Conservation (phyloP, 2,888 invertebrate genomes). For the Perizoma affinitatum region DNA sequence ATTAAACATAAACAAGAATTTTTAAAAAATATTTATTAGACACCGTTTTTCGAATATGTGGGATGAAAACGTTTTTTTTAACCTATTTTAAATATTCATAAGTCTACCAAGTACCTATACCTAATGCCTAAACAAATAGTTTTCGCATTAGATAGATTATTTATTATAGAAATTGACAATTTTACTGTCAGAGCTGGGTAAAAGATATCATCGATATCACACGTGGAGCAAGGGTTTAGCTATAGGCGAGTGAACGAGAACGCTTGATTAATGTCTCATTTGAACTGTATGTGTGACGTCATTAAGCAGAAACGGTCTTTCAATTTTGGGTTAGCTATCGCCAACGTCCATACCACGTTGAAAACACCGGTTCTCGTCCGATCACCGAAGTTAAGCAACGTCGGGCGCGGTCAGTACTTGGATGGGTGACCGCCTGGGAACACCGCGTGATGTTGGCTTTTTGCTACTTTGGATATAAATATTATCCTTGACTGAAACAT, state of each 20-base stretch:
- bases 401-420: conserved; percentile 80
- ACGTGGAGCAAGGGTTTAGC: conserved; percentile 50
- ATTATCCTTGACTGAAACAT: too few relatives aligned
- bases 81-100: too few relatives aligned
- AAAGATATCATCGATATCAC: conserved; percentile 29
- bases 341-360: conserved; percentile 66
- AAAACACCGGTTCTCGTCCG: conserved; percentile 75
- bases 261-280: not conserved
- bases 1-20: too few relatives aligned
- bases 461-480: conserved; percentile 40
- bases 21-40: too few relatives aligned
- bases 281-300: conserved; percentile 12
- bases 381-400: conserved; percentile 82
- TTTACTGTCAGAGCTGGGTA: too few relatives aligned
- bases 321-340: conserved; percentile 25
- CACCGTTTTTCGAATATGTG: too few relatives aligned
- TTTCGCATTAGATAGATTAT: too few relatives aligned
- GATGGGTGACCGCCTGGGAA: conserved; percentile 79
- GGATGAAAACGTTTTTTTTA: too few relatives aligned
- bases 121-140: too few relatives aligned
- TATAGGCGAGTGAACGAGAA: conserved; percentile 48
- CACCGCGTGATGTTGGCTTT: conserved; percentile 57
- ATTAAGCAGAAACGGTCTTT: not conserved
- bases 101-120: too few relatives aligned
- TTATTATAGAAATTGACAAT: too few relatives aligned